phyloP scores from a whole-genome alignment of 2,888 invertebrate genomes.

The Piscicola geometra region DNA sequence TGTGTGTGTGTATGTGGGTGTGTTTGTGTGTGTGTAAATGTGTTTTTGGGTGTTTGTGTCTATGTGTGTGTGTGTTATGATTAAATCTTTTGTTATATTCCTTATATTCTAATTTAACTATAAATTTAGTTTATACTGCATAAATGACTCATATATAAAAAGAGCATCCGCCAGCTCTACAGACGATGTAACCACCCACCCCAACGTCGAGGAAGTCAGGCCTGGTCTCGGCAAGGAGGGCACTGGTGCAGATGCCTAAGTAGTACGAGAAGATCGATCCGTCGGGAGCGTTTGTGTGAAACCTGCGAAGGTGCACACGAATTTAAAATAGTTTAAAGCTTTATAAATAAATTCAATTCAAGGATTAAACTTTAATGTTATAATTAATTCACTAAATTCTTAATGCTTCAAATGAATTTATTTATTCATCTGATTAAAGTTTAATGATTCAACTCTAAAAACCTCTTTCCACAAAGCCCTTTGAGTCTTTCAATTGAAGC shows the following conservation, averaged over 20 bases:
- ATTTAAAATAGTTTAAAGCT: not conserved
- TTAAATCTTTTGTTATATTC: too few species aligned
- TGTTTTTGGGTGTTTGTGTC: too few species aligned
- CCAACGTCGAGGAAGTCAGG: not conserved
- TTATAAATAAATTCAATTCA: not conserved
- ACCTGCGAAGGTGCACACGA: too few species aligned
- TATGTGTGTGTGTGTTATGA: too few species aligned
- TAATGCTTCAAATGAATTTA: too few species aligned
- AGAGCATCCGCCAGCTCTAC: too few species aligned
- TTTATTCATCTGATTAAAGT: too few species aligned
- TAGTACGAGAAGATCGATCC: not conserved
- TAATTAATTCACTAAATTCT: too few species aligned
- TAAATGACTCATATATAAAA: not conserved
- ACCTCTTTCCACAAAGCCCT: not conserved
- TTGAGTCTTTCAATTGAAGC: slow-evolving; percentile 1
- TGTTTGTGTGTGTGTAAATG: not conserved
- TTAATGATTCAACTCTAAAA: too few species aligned
- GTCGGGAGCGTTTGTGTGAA: not conserved
- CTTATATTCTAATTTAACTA: too few species aligned
- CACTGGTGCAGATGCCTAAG: not conserved
- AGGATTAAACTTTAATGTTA: not conserved
- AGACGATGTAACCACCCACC: not conserved
- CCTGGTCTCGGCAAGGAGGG: not conserved
- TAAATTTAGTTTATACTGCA: too few species aligned
- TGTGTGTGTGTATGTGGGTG: slow-evolving; percentile 15